A percentile compares a stretch with the other conserved stretches of the same genome.
Conservation (phyloP, 2,113 vertebrate genomes). For the Trichomycterus rosablanca region DNA sequence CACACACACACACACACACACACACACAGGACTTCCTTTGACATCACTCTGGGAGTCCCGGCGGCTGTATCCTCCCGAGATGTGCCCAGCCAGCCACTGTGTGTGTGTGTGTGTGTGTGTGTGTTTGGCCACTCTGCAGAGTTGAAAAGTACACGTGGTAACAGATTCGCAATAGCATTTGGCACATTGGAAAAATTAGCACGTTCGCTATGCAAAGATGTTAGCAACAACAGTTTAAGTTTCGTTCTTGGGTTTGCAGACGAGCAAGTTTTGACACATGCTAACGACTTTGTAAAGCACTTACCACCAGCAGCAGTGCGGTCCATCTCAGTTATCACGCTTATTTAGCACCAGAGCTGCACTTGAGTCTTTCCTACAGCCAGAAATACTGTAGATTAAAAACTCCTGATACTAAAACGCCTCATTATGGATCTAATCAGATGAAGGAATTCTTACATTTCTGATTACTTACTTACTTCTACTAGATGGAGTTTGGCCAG, state of each 20-base stretch:
- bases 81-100: slow-evolving; percentile 15
- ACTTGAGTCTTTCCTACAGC: too few relatives aligned
- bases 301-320: too few relatives aligned
- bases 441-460: too few relatives aligned
- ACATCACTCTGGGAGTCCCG: slow-evolving; percentile 36
- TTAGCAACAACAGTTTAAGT: slow-evolving; percentile 17
- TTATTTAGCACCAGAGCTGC: too few relatives aligned
- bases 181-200: slow-evolving; percentile 21
- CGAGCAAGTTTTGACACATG: slow-evolving; percentile 25
- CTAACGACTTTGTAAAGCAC: slow-evolving; percentile 11
- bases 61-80: slow-evolving; percentile 20
- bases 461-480: too few relatives aligned
- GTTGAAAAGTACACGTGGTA: slow-evolving; percentile 1
- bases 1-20: too few relatives aligned
- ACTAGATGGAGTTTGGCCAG: too few relatives aligned
- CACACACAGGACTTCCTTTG: slow-evolving; percentile 25
- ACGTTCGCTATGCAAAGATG: neutral
- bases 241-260: slow-evolving; percentile 17
- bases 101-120: slow-evolving; percentile 7
- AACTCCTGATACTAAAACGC: too few relatives aligned
- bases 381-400: too few relatives aligned
- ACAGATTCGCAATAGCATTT: slow-evolving; percentile 8
- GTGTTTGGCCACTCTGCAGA: slow-evolving; percentile 19
- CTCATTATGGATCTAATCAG: too few relatives aligned
- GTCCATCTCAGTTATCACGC: too few relatives aligned